Evolutionary conservation across 2,888 invertebrate species (phyloP), one percentile per base, ranked within the genome.

Genomic region (Ctenicera cuprea): DNA sequence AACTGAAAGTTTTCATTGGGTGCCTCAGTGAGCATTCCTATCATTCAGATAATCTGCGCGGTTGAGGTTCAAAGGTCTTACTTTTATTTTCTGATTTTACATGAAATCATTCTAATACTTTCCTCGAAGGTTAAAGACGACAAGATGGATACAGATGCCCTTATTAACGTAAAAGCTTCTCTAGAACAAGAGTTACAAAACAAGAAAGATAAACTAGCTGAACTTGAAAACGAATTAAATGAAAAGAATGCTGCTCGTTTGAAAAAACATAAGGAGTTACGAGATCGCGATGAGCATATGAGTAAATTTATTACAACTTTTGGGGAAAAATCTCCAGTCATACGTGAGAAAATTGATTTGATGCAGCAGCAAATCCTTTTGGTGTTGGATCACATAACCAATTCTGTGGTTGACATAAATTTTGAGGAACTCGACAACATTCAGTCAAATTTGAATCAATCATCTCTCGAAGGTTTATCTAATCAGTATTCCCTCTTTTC

Each of bases 101-200:
- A n/a, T n/a, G n/a, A n/a, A n/a, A n/a, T n/a, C n/a, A n/a, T n/a
- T n/a, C n/a, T n/a, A n/a, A n/a, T n/a, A n/a, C n/a, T n/a, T n/a
- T n/a, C n/a, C n/a, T n/a, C n/a, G n/a, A n/a, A 81, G 81, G 79
- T 82, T 1, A 82, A 81, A 74, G 78, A 81, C 50, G 80, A 82
- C 57, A 81, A 82, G 71, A 64, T 77, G 18, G 82, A 83, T 72
- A 82, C 80, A 11, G 82, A 82, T 64, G 76, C 80, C 7, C 75
- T 83, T 5, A 48, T 77, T 30, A 81, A 81, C 72, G 77, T 80
- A 48, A 78, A 80, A 43, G 59, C 71, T 20, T 73, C 74, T 26
- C 65, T 81, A n/a, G 79, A 80, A 52, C 76, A 80, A 68, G 81
- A 82, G 57, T 18, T 76, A 3, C 37, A 67, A 16, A 71, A 74